Conservation (phyloP, 2,888 invertebrate species). For the Paralinhomoeus sp. region DNA sequence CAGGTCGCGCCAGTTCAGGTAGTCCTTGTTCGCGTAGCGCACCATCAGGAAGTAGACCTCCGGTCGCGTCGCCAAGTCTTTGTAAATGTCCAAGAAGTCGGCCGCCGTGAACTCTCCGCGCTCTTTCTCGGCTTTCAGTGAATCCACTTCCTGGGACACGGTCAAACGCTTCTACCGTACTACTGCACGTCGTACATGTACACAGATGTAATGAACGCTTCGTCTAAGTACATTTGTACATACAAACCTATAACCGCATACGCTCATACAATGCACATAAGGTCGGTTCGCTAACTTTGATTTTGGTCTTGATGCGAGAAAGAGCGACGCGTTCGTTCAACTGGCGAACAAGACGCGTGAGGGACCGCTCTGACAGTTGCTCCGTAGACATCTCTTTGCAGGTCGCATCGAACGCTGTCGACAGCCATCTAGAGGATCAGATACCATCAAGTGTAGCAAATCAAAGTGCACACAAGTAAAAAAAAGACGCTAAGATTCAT, state of each 20-base stretch:
- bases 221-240: too few relatives aligned
- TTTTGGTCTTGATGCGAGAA: conserved; percentile 32
- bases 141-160: conserved; percentile 30
- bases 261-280: too few relatives aligned
- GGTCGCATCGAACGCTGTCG: conserved; percentile 30
- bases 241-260: too few relatives aligned
- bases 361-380: too few relatives aligned
- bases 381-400: too few relatives aligned
- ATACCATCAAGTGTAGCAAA: too few relatives aligned
- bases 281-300: too few relatives aligned
- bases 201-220: too few relatives aligned
- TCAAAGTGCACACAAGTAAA: too few relatives aligned
- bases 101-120: conserved; percentile 31
- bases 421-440: conserved; percentile 28
- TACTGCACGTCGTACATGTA: too few relatives aligned
- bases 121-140: conserved; percentile 28
- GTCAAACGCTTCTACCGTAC: background rate
- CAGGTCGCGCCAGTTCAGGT: conserved; percentile 35
- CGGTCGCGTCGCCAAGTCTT: conserved; percentile 38
- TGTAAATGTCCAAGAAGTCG: conserved; percentile 37
- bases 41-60: conserved; percentile 39
- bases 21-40: conserved; percentile 37
- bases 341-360: conserved; percentile 12
- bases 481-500: too few relatives aligned
- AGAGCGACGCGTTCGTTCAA: conserved; percentile 32